These are phyloP conservation scores for Manacus vitellinus DNA, from an alignment of 2,113 vertebrate genomes.

Conservation along the genomic window DNA sequence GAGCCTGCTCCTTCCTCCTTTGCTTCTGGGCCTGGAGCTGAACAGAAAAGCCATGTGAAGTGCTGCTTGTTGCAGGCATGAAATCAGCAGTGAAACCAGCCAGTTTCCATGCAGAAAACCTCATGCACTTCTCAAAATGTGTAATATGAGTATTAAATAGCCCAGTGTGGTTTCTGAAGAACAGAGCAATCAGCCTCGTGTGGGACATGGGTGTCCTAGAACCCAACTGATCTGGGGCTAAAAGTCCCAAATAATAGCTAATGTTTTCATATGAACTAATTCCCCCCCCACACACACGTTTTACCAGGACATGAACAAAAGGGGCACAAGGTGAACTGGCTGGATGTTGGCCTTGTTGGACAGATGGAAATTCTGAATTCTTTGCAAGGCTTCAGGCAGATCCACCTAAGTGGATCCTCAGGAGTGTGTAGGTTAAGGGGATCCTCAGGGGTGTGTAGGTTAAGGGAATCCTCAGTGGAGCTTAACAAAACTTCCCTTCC, in stretches of 20 bases:
- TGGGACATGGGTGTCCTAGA: not conserved
- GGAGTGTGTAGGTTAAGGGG: not conserved
- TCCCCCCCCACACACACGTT: accelerated
- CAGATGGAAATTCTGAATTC: not conserved
- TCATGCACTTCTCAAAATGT: not conserved
- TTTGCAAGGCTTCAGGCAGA: not conserved
- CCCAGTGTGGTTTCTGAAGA: not conserved
- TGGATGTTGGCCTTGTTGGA: not conserved
- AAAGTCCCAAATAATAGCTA: not conserved
- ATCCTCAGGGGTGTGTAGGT: no score
- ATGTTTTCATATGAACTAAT: not conserved
- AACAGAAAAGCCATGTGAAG: slow-evolving; percentile 7
- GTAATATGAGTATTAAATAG: not conserved
- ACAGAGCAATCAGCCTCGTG: accelerated
- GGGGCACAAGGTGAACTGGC: not conserved
- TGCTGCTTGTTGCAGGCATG: not conserved
- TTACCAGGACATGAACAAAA: not conserved
- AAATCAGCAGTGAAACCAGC: not conserved
- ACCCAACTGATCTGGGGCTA: not conserved
- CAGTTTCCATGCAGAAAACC: not conserved
- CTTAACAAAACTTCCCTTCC: not conserved
- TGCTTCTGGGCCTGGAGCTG: slow-evolving; percentile 15
- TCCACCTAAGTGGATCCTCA: not conserved
- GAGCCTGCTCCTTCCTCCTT: not conserved
- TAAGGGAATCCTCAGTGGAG: no score